These are phyloP conservation scores for Diabrotica undecimpunctata DNA, from an alignment of 1,140 invertebrate genomes.

Conservation along the genomic window DNA sequence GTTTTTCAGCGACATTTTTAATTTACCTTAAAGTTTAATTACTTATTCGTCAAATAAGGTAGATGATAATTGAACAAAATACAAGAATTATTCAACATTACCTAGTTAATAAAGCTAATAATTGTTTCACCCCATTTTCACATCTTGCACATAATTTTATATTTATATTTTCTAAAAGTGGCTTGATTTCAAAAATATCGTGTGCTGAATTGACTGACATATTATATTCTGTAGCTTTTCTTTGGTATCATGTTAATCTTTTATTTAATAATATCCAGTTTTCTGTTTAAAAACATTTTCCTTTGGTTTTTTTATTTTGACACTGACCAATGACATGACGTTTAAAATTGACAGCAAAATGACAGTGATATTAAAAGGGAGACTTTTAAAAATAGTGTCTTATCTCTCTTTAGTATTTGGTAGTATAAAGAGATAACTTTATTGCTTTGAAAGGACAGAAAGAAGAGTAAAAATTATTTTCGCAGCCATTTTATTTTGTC, in stretches of 20 bases:
- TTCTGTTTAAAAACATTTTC: conserved; percentile 3
- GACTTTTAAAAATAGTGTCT: too few relatives aligned
- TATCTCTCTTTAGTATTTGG: too few relatives aligned
- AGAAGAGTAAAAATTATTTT: too few relatives aligned
- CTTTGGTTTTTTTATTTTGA: neutral
- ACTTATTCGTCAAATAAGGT: too few relatives aligned
- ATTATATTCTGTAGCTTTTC: neutral
- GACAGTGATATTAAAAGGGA: neutral
- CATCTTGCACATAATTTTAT: conserved; percentile 41
- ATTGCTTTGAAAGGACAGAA: too few relatives aligned
- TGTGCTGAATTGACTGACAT: conserved; percentile 29
- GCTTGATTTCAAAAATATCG: conserved; percentile 44
- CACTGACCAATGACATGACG: neutral
- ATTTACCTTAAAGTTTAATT: too few relatives aligned
- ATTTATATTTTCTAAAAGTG: conserved; percentile 42
- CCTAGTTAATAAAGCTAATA: conserved; percentile 44
- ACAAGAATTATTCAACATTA: conserved; percentile 24
- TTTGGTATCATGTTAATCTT: conserved; percentile 2
- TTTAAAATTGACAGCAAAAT: neutral
- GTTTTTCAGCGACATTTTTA: too few relatives aligned
- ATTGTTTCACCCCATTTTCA: conserved; percentile 46
- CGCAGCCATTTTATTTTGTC: too few relatives aligned
- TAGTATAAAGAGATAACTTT: too few relatives aligned
- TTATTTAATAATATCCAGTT: neutral
- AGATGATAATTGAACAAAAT: too few relatives aligned